Conservation (phyloP, 1,140 invertebrate species). For the Cotesia glomerata region DNA sequence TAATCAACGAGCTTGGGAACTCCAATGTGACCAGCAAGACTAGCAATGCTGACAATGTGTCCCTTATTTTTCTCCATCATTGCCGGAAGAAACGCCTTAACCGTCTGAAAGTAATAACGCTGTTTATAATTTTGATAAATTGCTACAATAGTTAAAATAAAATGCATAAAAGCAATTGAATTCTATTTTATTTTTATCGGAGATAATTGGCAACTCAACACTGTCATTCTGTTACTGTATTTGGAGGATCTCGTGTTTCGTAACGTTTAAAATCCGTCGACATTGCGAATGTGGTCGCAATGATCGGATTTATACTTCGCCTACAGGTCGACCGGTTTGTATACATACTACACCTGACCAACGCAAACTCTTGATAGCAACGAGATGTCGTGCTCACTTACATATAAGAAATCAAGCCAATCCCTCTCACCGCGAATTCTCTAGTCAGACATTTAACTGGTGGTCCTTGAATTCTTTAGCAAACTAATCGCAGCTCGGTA, state of each 20-base stretch:
- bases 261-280: slow-evolving; percentile 35
- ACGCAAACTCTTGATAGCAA: slow-evolving; percentile 39
- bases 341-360: slow-evolving; percentile 42
- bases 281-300: slow-evolving; percentile 30
- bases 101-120: slow-evolving; percentile 67
- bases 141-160: too few species aligned
- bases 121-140: slow-evolving; percentile 6
- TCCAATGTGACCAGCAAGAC: slow-evolving; percentile 86
- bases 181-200: neutral
- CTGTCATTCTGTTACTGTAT: slow-evolving; percentile 29
- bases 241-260: slow-evolving; percentile 28
- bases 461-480: slow-evolving; percentile 62
- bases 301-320: slow-evolving; percentile 11
- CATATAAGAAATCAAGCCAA: slow-evolving; percentile 10
- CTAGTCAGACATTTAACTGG: slow-evolving; percentile 20
- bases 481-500: neutral
- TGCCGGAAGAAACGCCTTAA: slow-evolving; percentile 83
- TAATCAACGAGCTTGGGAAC: slow-evolving; percentile 89
- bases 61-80: slow-evolving; percentile 92
- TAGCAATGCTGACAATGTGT: slow-evolving; percentile 95
- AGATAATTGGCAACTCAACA: neutral
- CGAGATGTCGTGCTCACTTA: slow-evolving; percentile 20
- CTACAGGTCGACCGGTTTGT: slow-evolving; percentile 49
- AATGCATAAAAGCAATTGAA: slow-evolving; percentile 23
- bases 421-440: slow-evolving; percentile 29